Conservation (phyloP, 2,113 vertebrate species). For the Pangasianodon hypophthalmus region DNA sequence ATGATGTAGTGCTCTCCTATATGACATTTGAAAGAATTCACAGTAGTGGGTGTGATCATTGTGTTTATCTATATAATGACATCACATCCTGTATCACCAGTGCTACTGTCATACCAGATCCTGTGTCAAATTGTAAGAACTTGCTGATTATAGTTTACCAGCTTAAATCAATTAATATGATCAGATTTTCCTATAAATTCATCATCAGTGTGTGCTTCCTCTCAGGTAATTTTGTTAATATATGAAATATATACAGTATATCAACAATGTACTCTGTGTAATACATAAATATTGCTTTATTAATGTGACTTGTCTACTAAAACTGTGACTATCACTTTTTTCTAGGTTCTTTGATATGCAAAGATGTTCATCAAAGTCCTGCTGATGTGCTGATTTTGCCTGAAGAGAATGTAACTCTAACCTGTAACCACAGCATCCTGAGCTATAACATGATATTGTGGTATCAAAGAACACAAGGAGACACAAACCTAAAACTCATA, state of each 20-base stretch:
- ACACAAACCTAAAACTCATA: slow-evolving; percentile 43
- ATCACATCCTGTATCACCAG: slow-evolving; percentile 3
- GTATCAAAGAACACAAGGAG: background rate
- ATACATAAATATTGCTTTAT: background rate
- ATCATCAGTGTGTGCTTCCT: slow-evolving; percentile 9
- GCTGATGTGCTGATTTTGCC: too few species aligned
- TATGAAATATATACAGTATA: background rate
- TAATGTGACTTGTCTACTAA: background rate
- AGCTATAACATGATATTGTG: too few species aligned
- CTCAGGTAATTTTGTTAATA: slow-evolving; percentile 27
- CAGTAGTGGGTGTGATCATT: background rate
- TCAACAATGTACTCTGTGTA: background rate
- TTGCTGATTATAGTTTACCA: background rate
- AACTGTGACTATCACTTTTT: background rate
- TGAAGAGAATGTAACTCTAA: too few species aligned
- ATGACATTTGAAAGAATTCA: background rate
- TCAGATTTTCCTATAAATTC: background rate
- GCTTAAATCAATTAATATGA: slow-evolving; percentile 4
- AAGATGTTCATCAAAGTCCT: background rate
- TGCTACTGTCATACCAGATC: background rate
- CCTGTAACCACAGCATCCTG: too few species aligned
- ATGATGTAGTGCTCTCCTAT: background rate
- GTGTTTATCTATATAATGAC: background rate
- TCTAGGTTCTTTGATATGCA: background rate
- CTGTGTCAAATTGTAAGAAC: background rate